phyloP scores from a whole-genome alignment of 2,113 vertebrate species.

The Tragulus kanchil region DNA sequence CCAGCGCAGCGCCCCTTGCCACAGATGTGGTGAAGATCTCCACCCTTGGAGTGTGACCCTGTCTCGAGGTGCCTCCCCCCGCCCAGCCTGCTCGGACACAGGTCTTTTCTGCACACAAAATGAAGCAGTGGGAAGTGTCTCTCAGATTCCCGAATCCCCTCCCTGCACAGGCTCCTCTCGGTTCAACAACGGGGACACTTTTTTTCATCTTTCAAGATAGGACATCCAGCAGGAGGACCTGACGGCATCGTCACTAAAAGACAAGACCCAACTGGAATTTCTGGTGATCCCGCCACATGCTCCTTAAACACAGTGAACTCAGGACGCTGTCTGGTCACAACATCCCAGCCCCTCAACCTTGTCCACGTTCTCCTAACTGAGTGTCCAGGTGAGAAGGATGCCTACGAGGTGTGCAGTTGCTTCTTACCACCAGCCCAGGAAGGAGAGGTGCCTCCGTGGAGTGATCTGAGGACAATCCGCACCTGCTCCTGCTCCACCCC shows the following conservation, averaged over 20 bases:
- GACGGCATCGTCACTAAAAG: neutral
- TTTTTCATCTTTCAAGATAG: neutral
- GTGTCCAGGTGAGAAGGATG: neutral
- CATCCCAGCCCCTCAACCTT: neutral
- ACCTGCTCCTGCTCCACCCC: neutral
- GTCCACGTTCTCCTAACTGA: neutral
- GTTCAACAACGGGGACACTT: neutral
- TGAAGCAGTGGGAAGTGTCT: neutral
- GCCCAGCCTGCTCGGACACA: neutral
- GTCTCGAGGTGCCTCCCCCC: neutral
- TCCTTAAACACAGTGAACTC: neutral
- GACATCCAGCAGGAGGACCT: neutral
- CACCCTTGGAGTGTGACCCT: neutral
- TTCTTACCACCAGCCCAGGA: conserved; percentile 72
- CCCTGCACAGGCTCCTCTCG: neutral
- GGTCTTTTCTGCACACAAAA: neutral
- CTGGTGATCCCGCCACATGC: neutral
- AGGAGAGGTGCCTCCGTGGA: neutral
- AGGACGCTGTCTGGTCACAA: neutral
- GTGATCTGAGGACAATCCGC: neutral
- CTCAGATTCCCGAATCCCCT: neutral
- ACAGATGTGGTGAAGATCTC: neutral
- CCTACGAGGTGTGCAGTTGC: neutral
- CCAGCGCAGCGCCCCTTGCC: neutral
- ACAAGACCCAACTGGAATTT: neutral